Conservation (phyloP, 2,888 invertebrate species). For the Mimumesa dahlbomi region DNA sequence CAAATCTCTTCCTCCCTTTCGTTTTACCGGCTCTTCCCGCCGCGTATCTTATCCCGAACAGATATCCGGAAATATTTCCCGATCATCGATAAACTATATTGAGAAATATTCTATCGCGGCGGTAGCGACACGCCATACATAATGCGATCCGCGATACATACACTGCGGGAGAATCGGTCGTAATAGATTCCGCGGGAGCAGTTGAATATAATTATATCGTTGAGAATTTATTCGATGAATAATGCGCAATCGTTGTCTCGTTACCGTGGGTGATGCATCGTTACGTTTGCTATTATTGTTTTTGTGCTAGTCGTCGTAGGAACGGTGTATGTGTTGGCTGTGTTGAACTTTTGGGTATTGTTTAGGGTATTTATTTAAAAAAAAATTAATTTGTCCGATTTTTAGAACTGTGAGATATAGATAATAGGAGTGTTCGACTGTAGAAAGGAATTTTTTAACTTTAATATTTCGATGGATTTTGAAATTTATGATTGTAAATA, state of each 20-base stretch:
- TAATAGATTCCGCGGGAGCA: neutral
- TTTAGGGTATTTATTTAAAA: no score
- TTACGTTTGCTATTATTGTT: conserved; percentile 2
- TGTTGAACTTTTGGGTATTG: no score
- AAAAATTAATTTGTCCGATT: no score
- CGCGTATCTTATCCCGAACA: conserved; percentile 13
- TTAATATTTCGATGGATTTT: no score
- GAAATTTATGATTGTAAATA: no score
- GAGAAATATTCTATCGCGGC: conserved; percentile 5
- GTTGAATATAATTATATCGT: conserved; percentile 4
- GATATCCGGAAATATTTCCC: conserved; percentile 22
- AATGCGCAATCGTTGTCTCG: conserved; percentile 4
- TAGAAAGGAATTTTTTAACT: no score
- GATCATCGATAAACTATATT: conserved; percentile 25
- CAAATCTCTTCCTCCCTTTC: conserved; percentile 33
- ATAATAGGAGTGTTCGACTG: no score
- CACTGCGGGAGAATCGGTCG: neutral
- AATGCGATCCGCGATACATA: neutral
- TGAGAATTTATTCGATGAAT: neutral
- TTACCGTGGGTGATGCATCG: conserved; percentile 12
- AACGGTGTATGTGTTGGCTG: no score
- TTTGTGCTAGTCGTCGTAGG: no score
- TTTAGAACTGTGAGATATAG: no score
- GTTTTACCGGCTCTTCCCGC: conserved; percentile 1
- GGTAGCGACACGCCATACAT: neutral